Percentiles rank a stretch among this genome's conserved stretches.
Evolutionary conservation across 2,888 invertebrate genomes (phyloP).

Genomic region (Orchesellides sinensis): DNA sequence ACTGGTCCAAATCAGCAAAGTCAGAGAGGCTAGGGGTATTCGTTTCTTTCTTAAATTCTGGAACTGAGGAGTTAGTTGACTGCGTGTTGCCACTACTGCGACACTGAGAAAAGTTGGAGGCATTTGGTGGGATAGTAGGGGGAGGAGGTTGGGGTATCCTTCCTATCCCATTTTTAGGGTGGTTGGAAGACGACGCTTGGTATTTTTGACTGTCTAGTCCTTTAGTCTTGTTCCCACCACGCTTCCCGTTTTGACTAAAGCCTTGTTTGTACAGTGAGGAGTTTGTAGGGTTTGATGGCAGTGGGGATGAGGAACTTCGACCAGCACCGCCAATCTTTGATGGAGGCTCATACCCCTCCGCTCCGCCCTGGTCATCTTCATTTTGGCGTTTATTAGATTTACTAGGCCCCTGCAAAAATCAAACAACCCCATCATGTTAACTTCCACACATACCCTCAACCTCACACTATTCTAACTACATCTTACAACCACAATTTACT

Average conservation of each 20-base stretch:
- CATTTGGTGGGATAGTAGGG: constrained; percentile 52
- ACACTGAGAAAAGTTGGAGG: constrained; percentile 51
- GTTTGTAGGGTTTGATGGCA: constrained; percentile 64
- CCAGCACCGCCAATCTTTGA: constrained; percentile 71
- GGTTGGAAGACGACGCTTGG: constrained; percentile 56
- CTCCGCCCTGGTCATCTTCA: constrained; percentile 78
- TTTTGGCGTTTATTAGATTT: constrained; percentile 87
- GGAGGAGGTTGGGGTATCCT: constrained; percentile 56
- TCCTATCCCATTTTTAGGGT: constrained; percentile 63
- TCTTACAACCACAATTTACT: too few species aligned
- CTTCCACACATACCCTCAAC: not conserved
- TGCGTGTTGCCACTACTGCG: constrained; percentile 34
- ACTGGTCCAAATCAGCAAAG: constrained; percentile 90
- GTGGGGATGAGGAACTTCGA: constrained; percentile 74
- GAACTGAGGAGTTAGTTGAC: constrained; percentile 27
- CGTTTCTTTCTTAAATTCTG: constrained; percentile 64
- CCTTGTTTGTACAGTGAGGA: constrained; percentile 64
- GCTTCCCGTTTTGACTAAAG: constrained; percentile 66
- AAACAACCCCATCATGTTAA: not conserved
- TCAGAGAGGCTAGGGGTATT: constrained; percentile 77
- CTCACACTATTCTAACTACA: too few species aligned
- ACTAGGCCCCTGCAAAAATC: constrained; percentile 79
- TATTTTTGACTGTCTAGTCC: constrained; percentile 61
- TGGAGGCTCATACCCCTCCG: constrained; percentile 77
- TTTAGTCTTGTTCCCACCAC: constrained; percentile 58